Percentiles rank a stretch among this genome's conserved stretches.
Evolutionary conservation across 2,888 invertebrate genomes (phyloP).

Genomic region (Hermaeophaga mercurialis): DNA sequence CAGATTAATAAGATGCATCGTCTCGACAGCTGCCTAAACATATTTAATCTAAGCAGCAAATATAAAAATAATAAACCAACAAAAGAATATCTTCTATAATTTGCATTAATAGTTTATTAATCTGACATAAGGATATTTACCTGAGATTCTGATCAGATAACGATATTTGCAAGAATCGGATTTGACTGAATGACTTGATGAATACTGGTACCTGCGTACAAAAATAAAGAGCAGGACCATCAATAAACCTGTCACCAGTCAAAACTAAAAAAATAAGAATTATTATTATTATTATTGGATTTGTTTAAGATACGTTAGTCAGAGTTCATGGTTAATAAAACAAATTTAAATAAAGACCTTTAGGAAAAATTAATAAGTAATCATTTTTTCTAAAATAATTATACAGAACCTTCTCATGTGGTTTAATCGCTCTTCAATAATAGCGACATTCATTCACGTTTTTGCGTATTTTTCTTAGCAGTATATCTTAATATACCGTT

Average conservation of each 20-base stretch:
- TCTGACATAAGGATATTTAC: neutral
- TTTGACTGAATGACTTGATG: neutral
- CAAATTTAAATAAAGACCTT: too few relatives aligned
- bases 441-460: too few relatives aligned
- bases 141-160: neutral
- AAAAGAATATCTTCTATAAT: neutral
- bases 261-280: neutral
- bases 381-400: too few relatives aligned
- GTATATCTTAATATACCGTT: too few relatives aligned
- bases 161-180: conserved; percentile 5
- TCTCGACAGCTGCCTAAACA: conserved; percentile 3
- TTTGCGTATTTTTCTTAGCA: too few relatives aligned
- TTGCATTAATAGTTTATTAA: conserved; percentile 1
- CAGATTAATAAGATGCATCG: neutral
- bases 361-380: too few relatives aligned
- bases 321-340: too few relatives aligned
- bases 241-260: conserved; percentile 5
- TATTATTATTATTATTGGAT: too few relatives aligned
- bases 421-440: too few relatives aligned
- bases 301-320: too few relatives aligned
- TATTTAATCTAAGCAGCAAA: neutral
- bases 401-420: too few relatives aligned
- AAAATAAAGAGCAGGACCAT: conserved; percentile 8
- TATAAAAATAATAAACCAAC: neutral
- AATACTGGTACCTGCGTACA: neutral